These are phyloP conservation scores for Trilocha varians DNA, from an alignment of 2,888 invertebrate species.

Conservation along the genomic window DNA sequence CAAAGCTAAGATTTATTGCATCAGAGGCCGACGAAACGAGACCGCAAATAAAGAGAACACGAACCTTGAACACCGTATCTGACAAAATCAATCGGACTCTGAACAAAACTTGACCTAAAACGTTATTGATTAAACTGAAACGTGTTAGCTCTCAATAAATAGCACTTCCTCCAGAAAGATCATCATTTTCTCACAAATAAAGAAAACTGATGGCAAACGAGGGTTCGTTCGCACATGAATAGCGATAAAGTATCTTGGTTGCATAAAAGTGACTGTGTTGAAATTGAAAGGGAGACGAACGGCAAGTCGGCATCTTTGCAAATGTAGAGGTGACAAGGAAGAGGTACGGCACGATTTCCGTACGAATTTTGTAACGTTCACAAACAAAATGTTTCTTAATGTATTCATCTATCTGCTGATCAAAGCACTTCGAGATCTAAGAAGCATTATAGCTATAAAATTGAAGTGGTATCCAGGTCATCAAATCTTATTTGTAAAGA, in stretches of 20 bases:
- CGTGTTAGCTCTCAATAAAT: background rate
- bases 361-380: conserved; percentile 39
- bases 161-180: background rate
- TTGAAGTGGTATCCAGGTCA: too few species aligned
- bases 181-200: too few species aligned
- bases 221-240: background rate
- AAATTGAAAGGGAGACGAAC: conserved; percentile 2
- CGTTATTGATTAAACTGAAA: conserved; percentile 48
- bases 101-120: conserved; percentile 69
- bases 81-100: conserved; percentile 70
- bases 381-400: conserved; percentile 36
- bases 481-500: too few species aligned
- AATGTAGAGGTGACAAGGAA: conserved; percentile 37
- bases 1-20: conserved; percentile 64
- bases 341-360: conserved; percentile 44
- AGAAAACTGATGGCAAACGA: background rate
- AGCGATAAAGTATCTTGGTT: conserved; percentile 10
- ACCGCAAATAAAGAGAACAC: conserved; percentile 72
- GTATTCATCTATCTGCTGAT: too few species aligned
- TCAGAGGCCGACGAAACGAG: conserved; percentile 68
- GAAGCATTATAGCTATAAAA: background rate
- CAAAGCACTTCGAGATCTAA: too few species aligned
- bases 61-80: conserved; percentile 69
- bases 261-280: conserved; percentile 6
- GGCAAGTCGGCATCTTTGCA: conserved; percentile 1